phyloP scores from a whole-genome alignment of 2,113 vertebrate species.

The Bubo blakistoni region DNA sequence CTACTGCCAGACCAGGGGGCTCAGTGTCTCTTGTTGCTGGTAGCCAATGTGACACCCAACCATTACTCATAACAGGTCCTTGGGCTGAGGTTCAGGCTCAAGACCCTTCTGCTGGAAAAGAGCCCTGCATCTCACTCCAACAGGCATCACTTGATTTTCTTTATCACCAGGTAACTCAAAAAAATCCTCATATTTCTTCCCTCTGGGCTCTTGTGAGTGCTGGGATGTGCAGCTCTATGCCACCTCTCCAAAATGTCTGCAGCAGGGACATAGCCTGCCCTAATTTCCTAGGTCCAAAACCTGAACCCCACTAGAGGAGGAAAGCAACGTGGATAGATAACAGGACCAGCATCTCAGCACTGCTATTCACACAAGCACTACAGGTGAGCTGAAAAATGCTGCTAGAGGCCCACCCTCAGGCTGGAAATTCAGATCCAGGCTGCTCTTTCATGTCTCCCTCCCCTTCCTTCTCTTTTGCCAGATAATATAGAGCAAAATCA shows the following conservation, averaged over 20 bases:
- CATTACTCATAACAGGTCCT: neutral
- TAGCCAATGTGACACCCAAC: neutral
- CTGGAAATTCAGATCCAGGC: neutral
- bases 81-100: neutral
- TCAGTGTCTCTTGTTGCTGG: neutral
- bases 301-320: rapidly evolving
- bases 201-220: neutral
- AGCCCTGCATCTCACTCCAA: neutral
- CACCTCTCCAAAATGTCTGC: neutral
- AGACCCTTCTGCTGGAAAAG: neutral
- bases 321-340: neutral
- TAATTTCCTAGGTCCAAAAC: neutral
- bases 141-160: neutral
- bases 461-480: neutral
- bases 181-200: neutral
- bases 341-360: neutral
- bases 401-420: neutral
- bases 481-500: neutral
- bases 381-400: neutral
- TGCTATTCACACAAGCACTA: neutral
- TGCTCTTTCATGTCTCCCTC: neutral
- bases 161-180: neutral
- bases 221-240: neutral
- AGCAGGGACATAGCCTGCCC: neutral
- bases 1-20: neutral